Conservation (phyloP, 2,888 invertebrate genomes). For the Troides helena region DNA sequence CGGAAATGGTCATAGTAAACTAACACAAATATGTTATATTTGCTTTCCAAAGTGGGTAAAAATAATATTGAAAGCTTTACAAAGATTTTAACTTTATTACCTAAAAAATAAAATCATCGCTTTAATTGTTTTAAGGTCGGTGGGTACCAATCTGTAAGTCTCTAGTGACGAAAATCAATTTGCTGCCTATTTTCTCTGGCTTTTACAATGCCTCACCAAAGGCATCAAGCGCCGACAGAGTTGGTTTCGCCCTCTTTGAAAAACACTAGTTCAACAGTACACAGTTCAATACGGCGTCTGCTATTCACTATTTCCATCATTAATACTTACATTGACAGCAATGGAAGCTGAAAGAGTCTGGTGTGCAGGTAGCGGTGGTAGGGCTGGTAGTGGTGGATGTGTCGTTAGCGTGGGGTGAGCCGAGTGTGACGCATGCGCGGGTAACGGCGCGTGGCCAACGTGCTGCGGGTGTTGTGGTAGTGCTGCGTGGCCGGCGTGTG, state of each 20-base stretch:
- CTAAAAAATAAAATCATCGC: background rate
- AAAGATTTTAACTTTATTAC: background rate
- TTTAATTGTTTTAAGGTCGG: too few species aligned
- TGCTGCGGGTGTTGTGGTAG: slow-evolving; percentile 45
- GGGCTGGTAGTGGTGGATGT: slow-evolving; percentile 33
- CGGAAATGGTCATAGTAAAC: background rate
- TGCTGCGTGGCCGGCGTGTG: slow-evolving; percentile 50
- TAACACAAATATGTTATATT: too few species aligned
- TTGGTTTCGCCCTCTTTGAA: background rate
- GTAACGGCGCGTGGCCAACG: slow-evolving; percentile 39
- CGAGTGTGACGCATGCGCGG: slow-evolving; percentile 46
- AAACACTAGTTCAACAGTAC: background rate
- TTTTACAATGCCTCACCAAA: too few species aligned
- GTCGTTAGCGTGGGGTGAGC: slow-evolving; percentile 37
- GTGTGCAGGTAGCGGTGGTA: slow-evolving; percentile 42
- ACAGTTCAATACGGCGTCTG: background rate
- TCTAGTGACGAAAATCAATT: too few species aligned
- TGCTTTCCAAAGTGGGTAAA: too few species aligned
- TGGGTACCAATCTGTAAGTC: too few species aligned
- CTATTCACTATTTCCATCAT: background rate
- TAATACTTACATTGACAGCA: slow-evolving; percentile 39
- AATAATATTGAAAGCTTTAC: background rate
- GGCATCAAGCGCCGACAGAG: background rate
- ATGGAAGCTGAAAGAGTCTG: slow-evolving; percentile 51
- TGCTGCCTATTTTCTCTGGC: too few species aligned